These are phyloP conservation scores for Apostichopus japonicus DNA, from an alignment of 35 echinoderm and acorn worm species.

Conservation along the genomic window DNA sequence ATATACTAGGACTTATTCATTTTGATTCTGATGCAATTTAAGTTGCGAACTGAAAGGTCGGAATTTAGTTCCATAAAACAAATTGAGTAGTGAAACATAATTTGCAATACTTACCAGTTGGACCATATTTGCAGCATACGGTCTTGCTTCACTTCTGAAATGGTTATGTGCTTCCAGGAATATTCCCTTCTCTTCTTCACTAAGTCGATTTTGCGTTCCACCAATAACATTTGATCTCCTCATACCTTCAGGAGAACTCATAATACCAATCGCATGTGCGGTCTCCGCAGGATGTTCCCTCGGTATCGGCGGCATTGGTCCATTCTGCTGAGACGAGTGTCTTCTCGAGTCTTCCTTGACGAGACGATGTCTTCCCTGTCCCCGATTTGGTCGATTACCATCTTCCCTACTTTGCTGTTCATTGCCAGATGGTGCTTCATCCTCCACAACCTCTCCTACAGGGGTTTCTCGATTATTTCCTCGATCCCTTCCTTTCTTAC, in stretches of 20 bases:
- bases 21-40: no score
- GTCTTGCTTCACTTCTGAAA: conserved; percentile 63
- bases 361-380: background rate
- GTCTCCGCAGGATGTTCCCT: background rate
- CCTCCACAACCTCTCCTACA: background rate
- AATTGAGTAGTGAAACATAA: background rate
- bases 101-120: conserved; percentile 52
- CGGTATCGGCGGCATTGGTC: conserved; percentile 1
- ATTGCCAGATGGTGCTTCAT: background rate
- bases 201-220: conserved; percentile 31
- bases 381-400: background rate
- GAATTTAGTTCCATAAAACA: no score
- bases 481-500: background rate
- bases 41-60: no score
- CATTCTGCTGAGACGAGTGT: conserved; percentile 38
- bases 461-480: background rate
- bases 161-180: conserved; percentile 68
- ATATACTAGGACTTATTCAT: no score
- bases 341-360: conserved; percentile 20
- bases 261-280: background rate
- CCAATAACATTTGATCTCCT: background rate
- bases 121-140: conserved; percentile 69
- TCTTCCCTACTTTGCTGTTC: background rate
- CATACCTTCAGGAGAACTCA: no score
- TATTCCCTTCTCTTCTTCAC: conserved; percentile 43